Evolutionary conservation across 2,888 invertebrate genomes (phyloP), one percentile per base, ranked within the genome.

Genomic region (Nineta flava): DNA sequence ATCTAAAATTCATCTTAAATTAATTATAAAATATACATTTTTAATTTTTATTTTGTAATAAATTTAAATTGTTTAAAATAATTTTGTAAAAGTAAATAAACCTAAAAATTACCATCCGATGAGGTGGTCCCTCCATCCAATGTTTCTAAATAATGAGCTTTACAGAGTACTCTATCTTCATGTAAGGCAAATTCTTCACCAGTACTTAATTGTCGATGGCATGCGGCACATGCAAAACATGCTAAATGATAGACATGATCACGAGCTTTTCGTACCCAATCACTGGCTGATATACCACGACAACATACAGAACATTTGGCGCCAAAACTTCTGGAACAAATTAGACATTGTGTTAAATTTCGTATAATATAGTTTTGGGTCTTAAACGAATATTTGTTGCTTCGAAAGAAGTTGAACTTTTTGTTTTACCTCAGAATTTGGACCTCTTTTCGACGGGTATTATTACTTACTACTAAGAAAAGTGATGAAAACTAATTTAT

Each of bases 161-260:
- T 97, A 75, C 97, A 99, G 55, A 99, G 79, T 51, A 99, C 86
- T 56, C 92, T 73, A 65, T 90, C 88, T 60, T 96, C 94, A 66
- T 94, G 87, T 53, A 97, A 77, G 10, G 96, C 95, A 69, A 97
- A 99, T 73, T 97, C 95, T 67, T 96, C 95, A 5, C 95, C 95
- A 1, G 92, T 93, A 56, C 87, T 88, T 52, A 93, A 74, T 69
- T 93, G 93, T 32, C 92, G 77, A 59, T 91, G 90, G 67, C 93
- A 93, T 52, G 91, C 88, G 68, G 96, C 94, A 69, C 97, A 97
- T 16, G 96, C 94, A 71, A 99, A 99, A 71, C 99, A 99, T 46
- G 97, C 97, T 65, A 99, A 75, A 71, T 99, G 97, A 72, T 95
- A 99, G 32, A 97, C 92, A 66, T 88, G 83, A 62, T 90, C 87